Conservation (phyloP, 2,888 invertebrate genomes). For the Drosophila neotestacea region DNA sequence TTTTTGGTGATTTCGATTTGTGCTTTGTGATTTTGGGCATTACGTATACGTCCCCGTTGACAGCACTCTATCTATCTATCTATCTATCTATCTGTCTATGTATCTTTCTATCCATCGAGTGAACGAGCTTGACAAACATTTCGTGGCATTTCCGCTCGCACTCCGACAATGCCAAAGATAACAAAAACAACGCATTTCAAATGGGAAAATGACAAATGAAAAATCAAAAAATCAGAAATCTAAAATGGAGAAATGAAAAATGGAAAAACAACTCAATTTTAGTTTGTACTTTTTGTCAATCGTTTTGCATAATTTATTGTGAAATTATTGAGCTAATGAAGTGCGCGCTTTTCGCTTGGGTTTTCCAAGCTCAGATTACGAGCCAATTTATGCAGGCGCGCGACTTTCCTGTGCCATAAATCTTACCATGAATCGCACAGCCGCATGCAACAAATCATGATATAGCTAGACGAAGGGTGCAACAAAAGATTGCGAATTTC, state of each 20-base stretch:
- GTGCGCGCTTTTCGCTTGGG: slow-evolving; percentile 55
- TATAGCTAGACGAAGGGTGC: slow-evolving; percentile 35
- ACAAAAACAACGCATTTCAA: slow-evolving; percentile 9
- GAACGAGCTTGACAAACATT: slow-evolving; percentile 46
- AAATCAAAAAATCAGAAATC: slow-evolving; percentile 11
- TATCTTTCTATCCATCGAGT: neutral
- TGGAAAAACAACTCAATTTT: slow-evolving; percentile 36
- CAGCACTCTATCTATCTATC: slow-evolving; percentile 12
- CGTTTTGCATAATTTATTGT: slow-evolving; percentile 73
- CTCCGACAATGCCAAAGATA: slow-evolving; percentile 17
- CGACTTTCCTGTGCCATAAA: slow-evolving; percentile 67
- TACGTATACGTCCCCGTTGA: slow-evolving; percentile 61
- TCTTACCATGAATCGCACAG: slow-evolving; percentile 64
- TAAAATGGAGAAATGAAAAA: slow-evolving; percentile 11
- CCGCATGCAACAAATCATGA: slow-evolving; percentile 71
- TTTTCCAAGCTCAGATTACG: slow-evolving; percentile 60
- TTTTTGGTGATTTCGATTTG: slow-evolving; percentile 35
- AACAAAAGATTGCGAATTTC: neutral
- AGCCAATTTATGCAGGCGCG: slow-evolving; percentile 75
- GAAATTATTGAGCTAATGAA: slow-evolving; percentile 79
- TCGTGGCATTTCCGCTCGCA: slow-evolving; percentile 44
- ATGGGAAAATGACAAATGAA: neutral
- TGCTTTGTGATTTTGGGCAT: slow-evolving; percentile 43
- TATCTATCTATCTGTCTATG: neutral
- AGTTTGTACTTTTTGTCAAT: slow-evolving; percentile 49